Conservation (phyloP, 2,113 vertebrate species). For the Zosterops borbonicus region DNA sequence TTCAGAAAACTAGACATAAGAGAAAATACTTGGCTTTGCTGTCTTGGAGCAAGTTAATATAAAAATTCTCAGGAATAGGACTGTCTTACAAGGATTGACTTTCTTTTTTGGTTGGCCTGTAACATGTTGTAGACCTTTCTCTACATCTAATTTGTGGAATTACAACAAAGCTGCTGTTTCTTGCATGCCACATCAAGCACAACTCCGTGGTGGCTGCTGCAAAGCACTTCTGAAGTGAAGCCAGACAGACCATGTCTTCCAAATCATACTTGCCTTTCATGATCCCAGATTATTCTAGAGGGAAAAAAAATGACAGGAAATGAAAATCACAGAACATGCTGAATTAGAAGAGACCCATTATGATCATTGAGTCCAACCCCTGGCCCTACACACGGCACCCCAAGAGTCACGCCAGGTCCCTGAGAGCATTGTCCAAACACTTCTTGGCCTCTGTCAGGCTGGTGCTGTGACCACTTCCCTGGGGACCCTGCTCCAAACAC, state of each 20-base stretch:
- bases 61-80: not conserved
- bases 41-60: slow-evolving; percentile 7
- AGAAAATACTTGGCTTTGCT: slow-evolving; percentile 30
- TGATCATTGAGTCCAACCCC: not conserved
- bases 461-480: not conserved
- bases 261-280: not conserved
- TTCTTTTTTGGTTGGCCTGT: not conserved
- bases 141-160: not conserved
- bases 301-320: not conserved
- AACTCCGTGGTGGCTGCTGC: not conserved
- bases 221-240: not conserved
- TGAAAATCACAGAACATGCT: not conserved
- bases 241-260: not conserved
- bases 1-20: slow-evolving; percentile 18
- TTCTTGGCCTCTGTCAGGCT: not conserved
- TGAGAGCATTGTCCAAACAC: not conserved
- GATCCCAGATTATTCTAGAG: not conserved
- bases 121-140: not conserved
- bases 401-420: not conserved
- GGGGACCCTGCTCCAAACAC: not conserved
- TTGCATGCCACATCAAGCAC: not conserved
- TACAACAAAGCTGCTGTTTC: not conserved
- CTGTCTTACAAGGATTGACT: not conserved
- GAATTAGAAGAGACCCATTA: not conserved
- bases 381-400: accelerated